phyloP scores from a whole-genome alignment of 2,797 vertebrate genomes.

The Phoxinus dragarum region DNA sequence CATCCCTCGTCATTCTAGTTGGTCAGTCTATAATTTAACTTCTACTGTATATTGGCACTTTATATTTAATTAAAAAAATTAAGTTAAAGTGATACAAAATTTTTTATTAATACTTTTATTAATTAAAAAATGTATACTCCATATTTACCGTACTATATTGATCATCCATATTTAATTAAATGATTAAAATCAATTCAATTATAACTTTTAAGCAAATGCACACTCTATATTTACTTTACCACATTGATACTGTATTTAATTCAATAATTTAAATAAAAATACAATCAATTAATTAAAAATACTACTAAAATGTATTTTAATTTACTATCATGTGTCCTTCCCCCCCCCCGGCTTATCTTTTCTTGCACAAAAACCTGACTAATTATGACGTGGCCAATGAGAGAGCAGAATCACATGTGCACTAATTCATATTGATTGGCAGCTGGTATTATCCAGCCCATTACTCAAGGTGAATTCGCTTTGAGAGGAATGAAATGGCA shows the following conservation, averaged over 20 bases:
- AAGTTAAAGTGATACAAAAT: background rate
- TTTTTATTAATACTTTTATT: background rate
- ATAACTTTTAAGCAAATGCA: background rate
- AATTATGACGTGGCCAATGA: conserved; percentile 41
- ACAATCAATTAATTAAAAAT: background rate
- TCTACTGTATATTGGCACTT: background rate
- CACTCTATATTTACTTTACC: background rate
- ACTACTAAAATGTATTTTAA: background rate
- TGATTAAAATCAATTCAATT: too few relatives aligned
- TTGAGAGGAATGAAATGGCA: conserved; percentile 57
- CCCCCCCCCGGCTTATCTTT: too few relatives aligned
- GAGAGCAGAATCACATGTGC: conserved; percentile 56
- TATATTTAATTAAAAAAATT: background rate
- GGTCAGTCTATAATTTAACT: background rate
- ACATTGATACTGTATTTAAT: background rate
- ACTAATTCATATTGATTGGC: conserved; percentile 67
- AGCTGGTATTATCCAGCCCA: conserved; percentile 70
- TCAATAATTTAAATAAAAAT: background rate
- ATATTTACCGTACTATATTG: background rate
- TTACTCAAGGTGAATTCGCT: conserved; percentile 63
- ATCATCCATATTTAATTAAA: background rate
- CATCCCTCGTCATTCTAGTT: background rate
- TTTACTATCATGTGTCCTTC: background rate
- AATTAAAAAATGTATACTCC: background rate
- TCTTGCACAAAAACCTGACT: too few relatives aligned